Base-by-base conservation (phyloP, 2,113 vertebrate species). In the Pluvianellus socialis region DNA sequence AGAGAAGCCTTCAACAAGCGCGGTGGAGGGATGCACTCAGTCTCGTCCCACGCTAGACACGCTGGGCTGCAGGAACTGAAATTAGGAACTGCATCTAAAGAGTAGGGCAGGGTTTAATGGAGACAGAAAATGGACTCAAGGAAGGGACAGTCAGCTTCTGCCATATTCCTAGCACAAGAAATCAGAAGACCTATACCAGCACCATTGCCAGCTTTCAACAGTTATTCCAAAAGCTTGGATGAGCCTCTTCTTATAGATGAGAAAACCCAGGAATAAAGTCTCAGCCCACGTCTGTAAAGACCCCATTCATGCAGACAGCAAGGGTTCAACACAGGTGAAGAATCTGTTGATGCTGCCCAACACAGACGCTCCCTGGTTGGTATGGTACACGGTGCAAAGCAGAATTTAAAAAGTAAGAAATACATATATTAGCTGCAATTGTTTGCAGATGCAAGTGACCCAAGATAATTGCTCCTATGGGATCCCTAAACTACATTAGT, bases 241-340 rank as follows among this genome's bases (percentile, higher is more conserved):
- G 7, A 81, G 30, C 27, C 13, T 33, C 45, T 62, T 58, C 23
- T 65, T 27, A 16, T 10, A 58, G 21, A 14, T 10, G 4, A 61
- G 49, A 61, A 70, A 50, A 17, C 16, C 27, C 10, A 65, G 28
- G 26, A 87, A 50, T 35, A 19, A 67, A 86, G 47, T 40, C 50
- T 62, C 59, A n/a, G 45, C 35, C 56, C 35, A 24, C 33, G 30
- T 77, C 26, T 70, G 33, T 55, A 42, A 56, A 56, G 40, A 26
- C 9, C 24, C 11, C 3, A 1, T 7, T 15, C 8, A 2, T 17
- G 23, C 32, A 42, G 56, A n/a, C 5, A 59, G 38, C 7, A 30
- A 6, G 50, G 6, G 10, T 10, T 47, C 45, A 33, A 14, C 15
- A 17, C 0, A 22, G 33, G 27, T 50, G n/a, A 81, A 42, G 79